Base-by-base conservation (phyloP, 2,113 vertebrate species). In the Mugil cephalus region DNA sequence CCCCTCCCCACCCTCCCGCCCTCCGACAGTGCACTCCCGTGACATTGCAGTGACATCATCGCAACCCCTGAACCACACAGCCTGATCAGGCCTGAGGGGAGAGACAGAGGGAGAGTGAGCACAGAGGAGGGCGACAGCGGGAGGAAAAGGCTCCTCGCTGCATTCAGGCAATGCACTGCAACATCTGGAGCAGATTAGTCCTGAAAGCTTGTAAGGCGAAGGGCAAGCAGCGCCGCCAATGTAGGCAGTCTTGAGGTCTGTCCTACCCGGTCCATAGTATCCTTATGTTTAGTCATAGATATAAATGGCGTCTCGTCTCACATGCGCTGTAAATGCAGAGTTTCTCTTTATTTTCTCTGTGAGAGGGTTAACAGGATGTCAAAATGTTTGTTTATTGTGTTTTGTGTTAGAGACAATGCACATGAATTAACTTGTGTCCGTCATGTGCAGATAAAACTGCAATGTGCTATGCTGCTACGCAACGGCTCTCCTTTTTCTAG, bases 101-200 rank as follows among this genome's bases (percentile, higher is more conserved):
- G 12, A 14, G 45, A 51, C 17, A 14, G 56, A n/a, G 36, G 38
- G 42, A 5, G 50, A 7, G 18, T n/a, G 24, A 30, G 4, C 10
- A 35, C 24, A 60, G 18, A 19, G 30, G 51, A 4, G 12, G 30
- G 10, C 7, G 6, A n/a, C 11, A 75, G 19, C 54, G 38, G 36
- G 34, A 35, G 21, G 40, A 34, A 62, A 47, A 21, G 10, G 53
- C 35, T 64, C 64, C 48, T 55, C 36, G 65, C 18, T 39, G 43
- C 19, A 48, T 84, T 82, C 62, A 69, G 39, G 56, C 39, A n/a
- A n/a, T 48, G 42, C 39, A 24, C 35, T 52, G 53, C 30, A 61
- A 74, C 84, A 88, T 88, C 80, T 88, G 84, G 82, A 82, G 67
- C 61, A n/a, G 15, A 83, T 90, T 82, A 80, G 59, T 54, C n/a